Conservation (phyloP, 2,797 vertebrate species). For the Clarias platycephalus region DNA sequence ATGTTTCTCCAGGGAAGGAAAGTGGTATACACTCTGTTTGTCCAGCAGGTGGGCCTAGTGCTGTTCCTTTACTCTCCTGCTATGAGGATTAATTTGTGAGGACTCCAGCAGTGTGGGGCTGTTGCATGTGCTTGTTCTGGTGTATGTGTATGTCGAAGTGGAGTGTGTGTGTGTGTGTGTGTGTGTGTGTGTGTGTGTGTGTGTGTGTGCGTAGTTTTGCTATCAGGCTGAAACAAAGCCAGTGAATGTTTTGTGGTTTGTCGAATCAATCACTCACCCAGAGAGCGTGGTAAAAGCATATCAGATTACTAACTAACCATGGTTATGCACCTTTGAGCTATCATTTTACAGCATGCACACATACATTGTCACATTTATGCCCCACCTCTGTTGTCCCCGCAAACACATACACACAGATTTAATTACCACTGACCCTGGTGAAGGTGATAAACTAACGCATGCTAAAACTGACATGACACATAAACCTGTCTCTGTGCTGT, state of each 20-base stretch:
- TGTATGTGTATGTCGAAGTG: constrained; percentile 21
- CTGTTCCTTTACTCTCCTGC: constrained; percentile 51
- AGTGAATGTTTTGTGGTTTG: constrained; percentile 45
- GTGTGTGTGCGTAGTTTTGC: not conserved
- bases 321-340: constrained; percentile 50
- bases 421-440: constrained; percentile 48
- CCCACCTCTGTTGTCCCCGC: constrained; percentile 38
- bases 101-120: constrained; percentile 1
- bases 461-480: constrained; percentile 47
- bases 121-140: constrained; percentile 42
- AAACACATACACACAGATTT: constrained; percentile 39
- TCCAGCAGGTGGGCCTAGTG: constrained; percentile 71
- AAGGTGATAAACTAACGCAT: constrained; percentile 53
- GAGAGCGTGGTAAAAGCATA: constrained; percentile 36
- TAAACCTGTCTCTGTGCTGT: constrained; percentile 45
- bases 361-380: constrained; percentile 23
- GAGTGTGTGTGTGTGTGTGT: not conserved
- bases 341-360: constrained; percentile 36
- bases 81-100: not conserved
- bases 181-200: constrained; percentile 23
- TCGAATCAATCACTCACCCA: constrained; percentile 48
- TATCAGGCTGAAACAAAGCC: constrained; percentile 46
- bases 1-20: not conserved
- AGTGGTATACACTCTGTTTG: not conserved
- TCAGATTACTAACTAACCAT: constrained; percentile 46